A percentile compares a stretch with the other conserved stretches of the same genome.
Conservation (phyloP, 2,113 vertebrate genomes). For the Elachura formosa region DNA sequence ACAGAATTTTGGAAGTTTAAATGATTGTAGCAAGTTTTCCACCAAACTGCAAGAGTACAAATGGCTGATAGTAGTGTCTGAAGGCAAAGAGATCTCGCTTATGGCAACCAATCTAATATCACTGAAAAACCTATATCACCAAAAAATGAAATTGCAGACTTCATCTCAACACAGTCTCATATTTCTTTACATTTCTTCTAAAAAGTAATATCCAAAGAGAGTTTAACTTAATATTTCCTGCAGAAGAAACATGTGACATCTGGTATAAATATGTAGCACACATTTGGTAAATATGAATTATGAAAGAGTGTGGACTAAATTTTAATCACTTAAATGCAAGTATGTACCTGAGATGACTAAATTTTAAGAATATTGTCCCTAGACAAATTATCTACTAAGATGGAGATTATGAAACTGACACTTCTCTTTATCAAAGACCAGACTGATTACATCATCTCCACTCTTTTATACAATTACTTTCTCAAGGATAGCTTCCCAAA, state of each 20-base stretch:
- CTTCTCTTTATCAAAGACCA: background rate
- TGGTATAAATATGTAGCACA: background rate
- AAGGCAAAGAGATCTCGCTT: background rate
- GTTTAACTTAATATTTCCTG: background rate
- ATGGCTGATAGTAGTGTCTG: background rate
- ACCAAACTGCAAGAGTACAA: background rate
- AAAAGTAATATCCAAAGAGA: background rate
- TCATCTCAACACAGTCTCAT: background rate
- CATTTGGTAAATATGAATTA: background rate
- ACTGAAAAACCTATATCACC: too few species aligned
- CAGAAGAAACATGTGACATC: background rate
- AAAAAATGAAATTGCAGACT: background rate
- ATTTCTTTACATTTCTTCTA: background rate
- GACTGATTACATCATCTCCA: background rate
- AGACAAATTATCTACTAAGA: background rate
- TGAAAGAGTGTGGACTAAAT: background rate
- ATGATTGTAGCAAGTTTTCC: background rate
- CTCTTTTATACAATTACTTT: background rate
- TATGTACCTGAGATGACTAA: background rate
- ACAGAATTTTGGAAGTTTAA: background rate
- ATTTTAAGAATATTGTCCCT: background rate
- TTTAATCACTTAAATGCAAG: background rate
- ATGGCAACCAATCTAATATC: too few species aligned
- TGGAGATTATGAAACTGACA: background rate
- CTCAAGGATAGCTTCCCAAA: background rate